Conservation (phyloP, 2,888 invertebrate genomes). For the Amiota communis region DNA sequence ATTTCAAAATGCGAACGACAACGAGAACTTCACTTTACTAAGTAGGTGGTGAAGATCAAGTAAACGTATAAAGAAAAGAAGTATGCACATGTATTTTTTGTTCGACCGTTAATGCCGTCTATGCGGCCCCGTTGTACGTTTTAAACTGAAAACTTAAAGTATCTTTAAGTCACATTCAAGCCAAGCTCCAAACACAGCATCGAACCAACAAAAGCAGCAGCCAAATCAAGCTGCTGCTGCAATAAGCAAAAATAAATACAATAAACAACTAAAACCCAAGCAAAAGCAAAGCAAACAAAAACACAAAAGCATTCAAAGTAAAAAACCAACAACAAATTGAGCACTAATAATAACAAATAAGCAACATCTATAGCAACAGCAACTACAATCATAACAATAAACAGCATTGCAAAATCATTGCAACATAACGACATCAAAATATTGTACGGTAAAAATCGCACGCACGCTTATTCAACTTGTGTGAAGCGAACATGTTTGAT, state of each 20-base stretch:
- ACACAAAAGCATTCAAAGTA: too few species aligned
- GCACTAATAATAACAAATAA: too few species aligned
- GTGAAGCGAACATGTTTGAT: constrained; percentile 40
- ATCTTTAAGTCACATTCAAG: constrained; percentile 47
- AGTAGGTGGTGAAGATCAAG: too few species aligned
- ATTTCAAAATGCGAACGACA: not conserved
- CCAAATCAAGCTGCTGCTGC: constrained; percentile 39
- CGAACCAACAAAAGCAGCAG: constrained; percentile 29
- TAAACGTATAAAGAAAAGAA: not conserved
- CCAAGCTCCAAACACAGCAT: constrained; percentile 8
- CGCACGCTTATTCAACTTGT: constrained; percentile 47
- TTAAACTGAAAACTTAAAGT: constrained; percentile 52
- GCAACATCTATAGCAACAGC: too few species aligned
- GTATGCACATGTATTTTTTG: not conserved
- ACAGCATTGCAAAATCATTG: too few species aligned
- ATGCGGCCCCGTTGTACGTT: constrained; percentile 64
- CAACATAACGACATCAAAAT: too few species aligned
- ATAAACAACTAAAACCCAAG: constrained; percentile 30
- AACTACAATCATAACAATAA: too few species aligned
- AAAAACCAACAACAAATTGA: too few species aligned
- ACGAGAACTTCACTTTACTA: too few species aligned
- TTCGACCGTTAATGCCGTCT: constrained; percentile 40
- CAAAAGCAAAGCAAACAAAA: too few species aligned
- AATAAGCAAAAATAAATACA: constrained; percentile 38
- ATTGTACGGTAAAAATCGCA: constrained; percentile 45